Percentiles rank a stretch among this genome's conserved stretches.
These are phyloP conservation scores for Pseudorasbora parva DNA, from an alignment of 2,113 vertebrate species.

Conservation along the genomic window DNA sequence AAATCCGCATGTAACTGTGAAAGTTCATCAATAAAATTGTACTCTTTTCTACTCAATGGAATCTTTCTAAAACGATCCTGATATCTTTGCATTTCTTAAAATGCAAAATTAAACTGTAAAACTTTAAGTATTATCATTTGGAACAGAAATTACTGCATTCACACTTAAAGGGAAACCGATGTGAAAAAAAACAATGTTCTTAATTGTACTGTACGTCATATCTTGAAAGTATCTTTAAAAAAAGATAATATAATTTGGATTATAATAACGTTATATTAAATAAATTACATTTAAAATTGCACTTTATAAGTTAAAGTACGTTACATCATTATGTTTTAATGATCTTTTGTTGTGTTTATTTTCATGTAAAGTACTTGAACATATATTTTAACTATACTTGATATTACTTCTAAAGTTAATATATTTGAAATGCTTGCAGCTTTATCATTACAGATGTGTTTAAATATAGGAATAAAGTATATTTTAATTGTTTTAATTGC, in stretches of 20 bases:
- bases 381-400: too few species aligned
- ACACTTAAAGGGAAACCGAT: neutral
- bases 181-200: neutral
- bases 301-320: neutral
- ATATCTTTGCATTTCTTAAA: neutral
- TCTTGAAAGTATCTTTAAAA: neutral
- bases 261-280: neutral
- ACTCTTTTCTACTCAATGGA: neutral
- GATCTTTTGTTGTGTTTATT: neutral
- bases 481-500: neutral
- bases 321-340: neutral
- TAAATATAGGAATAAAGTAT: neutral
- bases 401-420: neutral
- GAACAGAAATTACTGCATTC: neutral
- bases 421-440: neutral
- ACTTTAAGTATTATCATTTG: neutral
- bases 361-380: neutral
- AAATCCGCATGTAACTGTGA: constrained; percentile 21
- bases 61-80: constrained; percentile 12
- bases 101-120: neutral
- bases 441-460: neutral
- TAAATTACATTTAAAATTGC: neutral
- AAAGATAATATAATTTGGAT: neutral
- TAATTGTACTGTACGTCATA: neutral
- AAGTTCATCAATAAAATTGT: constrained; percentile 38